phyloP scores from a whole-genome alignment of 2,113 vertebrate species.

The Motacilla tschutschensis region DNA sequence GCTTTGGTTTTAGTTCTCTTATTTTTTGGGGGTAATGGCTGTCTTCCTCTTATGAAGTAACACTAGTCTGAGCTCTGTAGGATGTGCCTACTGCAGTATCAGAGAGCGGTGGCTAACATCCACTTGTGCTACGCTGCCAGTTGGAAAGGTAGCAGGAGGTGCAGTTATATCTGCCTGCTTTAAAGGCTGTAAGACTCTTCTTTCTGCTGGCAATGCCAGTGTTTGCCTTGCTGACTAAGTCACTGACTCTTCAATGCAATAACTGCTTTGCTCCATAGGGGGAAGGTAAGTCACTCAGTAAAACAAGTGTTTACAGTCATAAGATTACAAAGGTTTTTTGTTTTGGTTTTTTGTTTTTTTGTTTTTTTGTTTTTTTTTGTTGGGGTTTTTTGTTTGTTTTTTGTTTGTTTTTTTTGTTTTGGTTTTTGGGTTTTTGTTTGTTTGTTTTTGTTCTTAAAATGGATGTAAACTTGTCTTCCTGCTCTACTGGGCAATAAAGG shows the following conservation, averaged over 20 bases:
- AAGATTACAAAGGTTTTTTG: conserved; percentile 32
- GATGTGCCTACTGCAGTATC: not conserved
- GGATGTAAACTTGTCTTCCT: conserved; percentile 11
- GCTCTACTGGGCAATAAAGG: not conserved
- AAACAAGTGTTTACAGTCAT: conserved; percentile 52
- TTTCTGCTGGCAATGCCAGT: conserved; percentile 46
- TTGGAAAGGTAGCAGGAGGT: conserved; percentile 34
- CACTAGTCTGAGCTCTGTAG: not conserved
- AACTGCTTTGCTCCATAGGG: conserved; percentile 5
- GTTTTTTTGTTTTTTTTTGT: not conserved
- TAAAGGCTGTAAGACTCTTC: conserved; percentile 36
- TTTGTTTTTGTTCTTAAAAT: conserved; percentile 1
- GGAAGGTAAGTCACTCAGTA: conserved; percentile 54
- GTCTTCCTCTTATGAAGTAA: not conserved
- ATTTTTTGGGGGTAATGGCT: not conserved
- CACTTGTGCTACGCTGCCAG: not conserved
- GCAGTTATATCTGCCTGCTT: conserved; percentile 22
- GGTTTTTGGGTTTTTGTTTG: too few relatives aligned
- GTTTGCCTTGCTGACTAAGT: conserved; percentile 56
- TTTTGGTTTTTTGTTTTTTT: conserved; percentile 12
- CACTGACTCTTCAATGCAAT: conserved; percentile 21
- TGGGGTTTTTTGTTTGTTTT: conserved; percentile 14
- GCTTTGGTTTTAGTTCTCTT: conserved; percentile 8
- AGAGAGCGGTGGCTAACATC: not conserved
- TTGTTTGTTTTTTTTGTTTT: conserved; percentile 32